phyloP scores from a whole-genome alignment of 2,113 vertebrate genomes.

The Spilogale gracilis region DNA sequence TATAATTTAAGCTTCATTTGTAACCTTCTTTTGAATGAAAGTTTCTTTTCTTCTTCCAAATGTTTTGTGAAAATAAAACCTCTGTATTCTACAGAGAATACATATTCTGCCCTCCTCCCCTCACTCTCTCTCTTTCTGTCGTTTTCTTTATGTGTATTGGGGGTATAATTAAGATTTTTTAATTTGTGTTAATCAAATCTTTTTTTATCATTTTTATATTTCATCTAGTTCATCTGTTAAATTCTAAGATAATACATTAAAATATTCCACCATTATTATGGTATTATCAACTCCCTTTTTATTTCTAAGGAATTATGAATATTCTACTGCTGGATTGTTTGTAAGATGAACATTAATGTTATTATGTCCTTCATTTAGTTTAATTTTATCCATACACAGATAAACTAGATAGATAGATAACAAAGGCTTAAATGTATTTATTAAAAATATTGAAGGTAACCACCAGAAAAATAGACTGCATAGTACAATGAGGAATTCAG shows the following conservation, averaged over 20 bases:
- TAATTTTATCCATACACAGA: background rate
- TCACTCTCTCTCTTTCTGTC: background rate
- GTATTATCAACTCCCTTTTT: background rate
- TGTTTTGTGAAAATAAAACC: slow-evolving; percentile 1
- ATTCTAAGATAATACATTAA: background rate
- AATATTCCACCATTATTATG: background rate
- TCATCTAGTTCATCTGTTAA: background rate
- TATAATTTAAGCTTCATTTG: slow-evolving; percentile 7
- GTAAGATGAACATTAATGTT: background rate
- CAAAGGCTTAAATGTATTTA: background rate
- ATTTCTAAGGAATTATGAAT: background rate
- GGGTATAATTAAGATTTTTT: background rate
- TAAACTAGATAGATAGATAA: background rate
- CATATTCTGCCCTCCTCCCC: background rate
- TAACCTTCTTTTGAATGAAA: background rate
- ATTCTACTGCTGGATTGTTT: background rate
- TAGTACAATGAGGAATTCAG: background rate
- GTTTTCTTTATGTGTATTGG: background rate
- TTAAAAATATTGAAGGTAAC: background rate
- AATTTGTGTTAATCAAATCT: slow-evolving; percentile 18
- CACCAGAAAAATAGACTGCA: background rate
- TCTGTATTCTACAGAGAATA: background rate
- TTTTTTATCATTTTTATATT: background rate
- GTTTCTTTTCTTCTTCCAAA: background rate
- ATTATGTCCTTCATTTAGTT: background rate